Evolutionary conservation across 2,113 vertebrate species (phyloP).

Genomic region (Cynocephalus volans): DNA sequence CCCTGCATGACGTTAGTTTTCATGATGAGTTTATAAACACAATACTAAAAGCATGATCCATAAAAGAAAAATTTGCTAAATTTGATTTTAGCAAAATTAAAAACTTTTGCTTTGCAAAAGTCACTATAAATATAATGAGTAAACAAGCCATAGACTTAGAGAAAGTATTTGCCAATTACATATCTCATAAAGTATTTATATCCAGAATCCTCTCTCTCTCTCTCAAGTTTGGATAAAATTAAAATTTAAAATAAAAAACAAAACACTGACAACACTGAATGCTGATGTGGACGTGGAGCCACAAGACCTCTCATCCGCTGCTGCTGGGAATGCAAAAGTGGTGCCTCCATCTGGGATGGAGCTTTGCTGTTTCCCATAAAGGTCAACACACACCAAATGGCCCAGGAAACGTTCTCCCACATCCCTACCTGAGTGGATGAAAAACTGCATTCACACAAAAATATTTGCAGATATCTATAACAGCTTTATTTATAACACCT

Average conservation of each 20-base stretch:
- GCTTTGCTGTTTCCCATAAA: fast-evolving
- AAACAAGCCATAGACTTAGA: no score
- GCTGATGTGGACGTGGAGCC: fast-evolving
- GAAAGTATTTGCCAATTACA: background rate
- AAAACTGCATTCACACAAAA: background rate
- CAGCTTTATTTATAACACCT: background rate
- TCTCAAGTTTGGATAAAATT: background rate
- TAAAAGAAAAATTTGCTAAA: background rate
- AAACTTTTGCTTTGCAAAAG: background rate
- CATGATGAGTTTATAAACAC: background rate
- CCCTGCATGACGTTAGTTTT: no score
- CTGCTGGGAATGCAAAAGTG: fast-evolving
- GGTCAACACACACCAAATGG: fast-evolving
- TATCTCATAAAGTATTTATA: background rate
- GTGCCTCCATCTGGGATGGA: fast-evolving
- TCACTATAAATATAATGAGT: background rate
- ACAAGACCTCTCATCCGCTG: fast-evolving
- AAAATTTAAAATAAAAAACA: background rate
- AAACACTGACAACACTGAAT: background rate
- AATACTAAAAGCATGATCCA: background rate
- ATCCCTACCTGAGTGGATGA: fast-evolving
- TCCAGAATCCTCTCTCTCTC: background rate
- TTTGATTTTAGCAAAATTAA: background rate
- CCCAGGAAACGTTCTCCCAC: no score
- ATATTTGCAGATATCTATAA: background rate